phyloP scores from a whole-genome alignment of 2,113 vertebrate genomes.

The Apteryx mantelli region DNA sequence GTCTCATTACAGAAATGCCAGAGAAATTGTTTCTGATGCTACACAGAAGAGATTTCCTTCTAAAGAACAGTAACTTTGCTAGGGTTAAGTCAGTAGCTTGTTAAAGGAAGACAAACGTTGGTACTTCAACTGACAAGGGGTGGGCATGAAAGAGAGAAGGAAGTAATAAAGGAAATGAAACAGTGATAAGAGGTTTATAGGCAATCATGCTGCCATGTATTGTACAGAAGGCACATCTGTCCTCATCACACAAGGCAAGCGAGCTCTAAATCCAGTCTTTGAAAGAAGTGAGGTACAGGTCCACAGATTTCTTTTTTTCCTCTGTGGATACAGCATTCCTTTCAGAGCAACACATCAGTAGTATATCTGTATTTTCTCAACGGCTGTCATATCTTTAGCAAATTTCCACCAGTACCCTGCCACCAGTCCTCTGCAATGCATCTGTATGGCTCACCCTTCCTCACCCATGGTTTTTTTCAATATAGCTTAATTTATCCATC shows the following conservation, averaged over 20 bases:
- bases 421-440: neutral
- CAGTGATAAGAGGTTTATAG: neutral
- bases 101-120: neutral
- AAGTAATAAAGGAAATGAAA: neutral
- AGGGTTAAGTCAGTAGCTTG: neutral
- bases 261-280: neutral
- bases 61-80: neutral
- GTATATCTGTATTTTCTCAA: neutral
- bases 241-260: neutral
- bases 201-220: neutral
- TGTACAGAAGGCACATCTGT: neutral
- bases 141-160: neutral
- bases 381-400: neutral
- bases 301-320: neutral
- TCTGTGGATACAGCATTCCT: neutral
- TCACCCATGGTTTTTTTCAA: neutral
- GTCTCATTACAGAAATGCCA: neutral
- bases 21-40: neutral
- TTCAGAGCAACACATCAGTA: neutral
- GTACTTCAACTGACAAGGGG: neutral
- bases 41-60: neutral
- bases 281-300: neutral
- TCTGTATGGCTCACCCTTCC: neutral
- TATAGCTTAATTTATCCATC: neutral
- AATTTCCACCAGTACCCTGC: neutral